Base-by-base conservation (phyloP, 2,888 invertebrate genomes). In the Epinotia bilunana region DNA sequence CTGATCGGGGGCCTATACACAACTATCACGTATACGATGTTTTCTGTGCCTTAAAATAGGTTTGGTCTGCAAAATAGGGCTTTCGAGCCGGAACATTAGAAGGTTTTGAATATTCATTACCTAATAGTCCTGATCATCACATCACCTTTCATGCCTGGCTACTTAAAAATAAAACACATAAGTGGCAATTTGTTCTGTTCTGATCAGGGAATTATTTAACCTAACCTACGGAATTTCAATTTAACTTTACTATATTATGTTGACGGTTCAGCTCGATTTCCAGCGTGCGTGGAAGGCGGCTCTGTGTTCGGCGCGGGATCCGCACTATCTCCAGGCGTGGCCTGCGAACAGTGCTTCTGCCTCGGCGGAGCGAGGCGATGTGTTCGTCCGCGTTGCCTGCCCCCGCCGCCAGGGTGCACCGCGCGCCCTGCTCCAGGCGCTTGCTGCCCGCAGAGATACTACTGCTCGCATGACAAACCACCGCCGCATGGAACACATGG, bases 291-390 rank as follows among this genome's bases (percentile, higher is more conserved):
- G 83, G 94, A 95, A 80, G 96, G 96, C 80, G 97, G 97, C 49
- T 95, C 96, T 39, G 92, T 96, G 80, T 97, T 96, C 90, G 96
- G 96, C 20, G 96, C 97, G 65, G 97, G 97, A 3, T 98, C 98
- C 6, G 98, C 98, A 9, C 97, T 98, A 97, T 95, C 95, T 79
- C 96, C 97, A 5, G 95, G 95, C 20, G 95, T 95, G 77, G 95
- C 96, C n/a, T 98, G 98, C 91, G 97, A 97, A 89, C 97, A 97
- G 89, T 98, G 98, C 91, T 98, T 97, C 92, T 98, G 98, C 86
- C 95, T 97, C 81, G 93, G 95, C 46, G 97, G 97, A 5, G 92
- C 93, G 70, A 95, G 96, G 81, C 95, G 95, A 82, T 98, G 98
- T 89, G 96, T 98, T 72, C 95, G 96, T 78, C 98, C 98, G 0